A percentile compares a stretch with the other conserved stretches of the same genome.
These are phyloP conservation scores for Stenchaetothrips biformis DNA, from an alignment of 2,888 invertebrate species.

Conservation along the genomic window DNA sequence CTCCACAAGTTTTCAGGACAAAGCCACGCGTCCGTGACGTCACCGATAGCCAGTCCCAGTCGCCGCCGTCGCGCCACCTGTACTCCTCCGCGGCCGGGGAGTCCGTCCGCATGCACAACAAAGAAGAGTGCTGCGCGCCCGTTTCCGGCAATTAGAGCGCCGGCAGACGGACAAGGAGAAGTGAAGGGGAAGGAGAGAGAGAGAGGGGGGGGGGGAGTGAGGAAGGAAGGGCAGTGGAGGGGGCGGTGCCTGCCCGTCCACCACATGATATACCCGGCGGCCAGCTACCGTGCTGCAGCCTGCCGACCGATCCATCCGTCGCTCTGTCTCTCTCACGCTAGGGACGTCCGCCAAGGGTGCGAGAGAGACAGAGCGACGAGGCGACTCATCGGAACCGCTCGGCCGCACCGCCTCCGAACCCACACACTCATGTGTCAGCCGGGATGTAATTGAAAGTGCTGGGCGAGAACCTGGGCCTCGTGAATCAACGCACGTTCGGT, in stretches of 20 bases:
- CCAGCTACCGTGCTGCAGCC: not conserved
- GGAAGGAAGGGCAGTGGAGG: not conserved
- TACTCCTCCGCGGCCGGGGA: not conserved
- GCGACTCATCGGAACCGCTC: too few species aligned
- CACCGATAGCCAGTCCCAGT: not conserved
- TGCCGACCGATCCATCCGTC: too few species aligned
- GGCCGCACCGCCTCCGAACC: too few species aligned
- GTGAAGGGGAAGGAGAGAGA: too few species aligned
- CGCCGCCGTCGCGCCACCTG: not conserved
- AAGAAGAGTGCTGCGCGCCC: not conserved
- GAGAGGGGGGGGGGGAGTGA: too few species aligned
- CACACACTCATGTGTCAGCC: not conserved
- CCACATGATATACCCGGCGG: not conserved
- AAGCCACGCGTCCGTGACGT: too few species aligned
- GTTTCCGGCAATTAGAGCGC: constrained; percentile 2
- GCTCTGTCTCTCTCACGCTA: not conserved
- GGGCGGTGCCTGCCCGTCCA: not conserved
- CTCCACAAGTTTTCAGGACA: too few species aligned
- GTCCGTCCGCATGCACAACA: not conserved
- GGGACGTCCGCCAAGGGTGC: not conserved
- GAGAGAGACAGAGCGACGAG: too few species aligned
- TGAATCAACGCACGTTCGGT: too few species aligned
- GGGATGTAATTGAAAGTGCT: not conserved
- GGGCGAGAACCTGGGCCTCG: not conserved
- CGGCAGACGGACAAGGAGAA: not conserved